These are phyloP conservation scores for Propithecus perrieri DNA, from an alignment of 2,797 vertebrate genomes.

Conservation along the genomic window DNA sequence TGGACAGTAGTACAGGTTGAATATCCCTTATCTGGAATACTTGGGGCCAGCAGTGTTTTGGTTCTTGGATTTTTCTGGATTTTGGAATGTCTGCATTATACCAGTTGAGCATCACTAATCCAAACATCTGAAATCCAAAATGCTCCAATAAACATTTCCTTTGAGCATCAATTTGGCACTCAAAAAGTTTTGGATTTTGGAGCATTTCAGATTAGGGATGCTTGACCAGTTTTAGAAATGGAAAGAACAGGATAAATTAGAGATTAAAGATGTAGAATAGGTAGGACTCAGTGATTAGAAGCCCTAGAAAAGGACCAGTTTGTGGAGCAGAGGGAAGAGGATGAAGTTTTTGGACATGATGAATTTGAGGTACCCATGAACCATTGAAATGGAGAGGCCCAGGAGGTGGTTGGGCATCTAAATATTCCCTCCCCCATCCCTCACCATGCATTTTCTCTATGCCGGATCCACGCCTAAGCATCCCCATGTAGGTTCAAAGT, in stretches of 20 bases:
- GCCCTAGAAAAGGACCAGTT: not conserved
- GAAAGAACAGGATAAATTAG: slow-evolving; percentile 16
- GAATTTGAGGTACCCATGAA: not conserved
- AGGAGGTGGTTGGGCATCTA: not conserved
- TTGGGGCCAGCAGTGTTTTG: not conserved
- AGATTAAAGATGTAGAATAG: slow-evolving; percentile 10
- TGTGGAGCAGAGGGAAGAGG: not conserved
- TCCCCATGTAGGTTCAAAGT: not conserved
- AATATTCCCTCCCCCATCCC: not conserved
- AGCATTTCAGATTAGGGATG: not conserved
- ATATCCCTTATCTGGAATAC: not conserved
- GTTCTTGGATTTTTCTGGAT: not conserved
- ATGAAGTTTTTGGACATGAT: not conserved
- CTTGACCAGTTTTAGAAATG: not conserved
- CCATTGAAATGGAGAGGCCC: not conserved
- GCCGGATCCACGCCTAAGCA: not conserved
- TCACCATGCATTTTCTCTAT: not conserved
- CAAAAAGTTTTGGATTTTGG: not conserved
- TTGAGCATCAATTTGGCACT: not conserved
- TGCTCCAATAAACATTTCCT: not conserved
- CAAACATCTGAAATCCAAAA: not conserved
- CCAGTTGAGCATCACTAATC: not conserved
- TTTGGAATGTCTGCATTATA: not conserved
- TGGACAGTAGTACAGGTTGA: not conserved
- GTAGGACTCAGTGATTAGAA: not conserved